These are phyloP conservation scores for Trichoplax adhaerens DNA, from an alignment of 37 sponge, comb jelly and placozoan species.

Conservation along the genomic window DNA sequence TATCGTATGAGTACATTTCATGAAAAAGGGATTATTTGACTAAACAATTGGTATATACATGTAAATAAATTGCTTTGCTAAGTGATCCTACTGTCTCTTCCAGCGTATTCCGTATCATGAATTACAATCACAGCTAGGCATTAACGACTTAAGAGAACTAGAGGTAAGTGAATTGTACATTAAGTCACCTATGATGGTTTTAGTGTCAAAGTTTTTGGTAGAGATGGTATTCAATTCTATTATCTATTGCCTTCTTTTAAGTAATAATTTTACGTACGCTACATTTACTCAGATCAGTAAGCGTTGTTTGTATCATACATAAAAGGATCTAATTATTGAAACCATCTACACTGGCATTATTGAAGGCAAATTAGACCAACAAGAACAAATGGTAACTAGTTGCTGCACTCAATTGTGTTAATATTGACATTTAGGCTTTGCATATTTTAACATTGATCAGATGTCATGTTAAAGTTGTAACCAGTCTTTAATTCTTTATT, in stretches of 20 bases:
- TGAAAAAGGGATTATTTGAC: too few relatives aligned
- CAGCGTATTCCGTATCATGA: conserved; percentile 49
- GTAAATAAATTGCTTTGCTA: background rate
- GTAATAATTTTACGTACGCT: too few relatives aligned
- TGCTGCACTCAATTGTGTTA: background rate
- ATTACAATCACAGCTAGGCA: conserved; percentile 31
- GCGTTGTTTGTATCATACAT: too few relatives aligned
- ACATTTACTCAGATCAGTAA: too few relatives aligned
- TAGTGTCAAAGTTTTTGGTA: too few relatives aligned
- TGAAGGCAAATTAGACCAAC: conserved; percentile 64
- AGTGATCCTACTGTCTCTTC: background rate
- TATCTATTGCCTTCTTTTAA: too few relatives aligned
- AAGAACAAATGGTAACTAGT: conserved; percentile 26
- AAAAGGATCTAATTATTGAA: conserved; percentile 68
- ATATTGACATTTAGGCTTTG: background rate
- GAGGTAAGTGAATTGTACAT: conserved; percentile 19
- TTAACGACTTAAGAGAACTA: conserved; percentile 42
- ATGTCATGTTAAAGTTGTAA: background rate
- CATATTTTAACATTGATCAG: background rate
- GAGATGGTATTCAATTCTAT: too few relatives aligned
- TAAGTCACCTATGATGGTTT: too few relatives aligned
- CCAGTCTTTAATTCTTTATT: background rate
- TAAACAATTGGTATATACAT: background rate
- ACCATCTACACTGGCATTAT: conserved; percentile 71
- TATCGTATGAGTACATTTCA: too few relatives aligned